Evolutionary conservation across 2,797 vertebrate genomes (phyloP), one percentile per base, ranked within the genome.

Genomic region (Muscicapa comitata): DNA sequence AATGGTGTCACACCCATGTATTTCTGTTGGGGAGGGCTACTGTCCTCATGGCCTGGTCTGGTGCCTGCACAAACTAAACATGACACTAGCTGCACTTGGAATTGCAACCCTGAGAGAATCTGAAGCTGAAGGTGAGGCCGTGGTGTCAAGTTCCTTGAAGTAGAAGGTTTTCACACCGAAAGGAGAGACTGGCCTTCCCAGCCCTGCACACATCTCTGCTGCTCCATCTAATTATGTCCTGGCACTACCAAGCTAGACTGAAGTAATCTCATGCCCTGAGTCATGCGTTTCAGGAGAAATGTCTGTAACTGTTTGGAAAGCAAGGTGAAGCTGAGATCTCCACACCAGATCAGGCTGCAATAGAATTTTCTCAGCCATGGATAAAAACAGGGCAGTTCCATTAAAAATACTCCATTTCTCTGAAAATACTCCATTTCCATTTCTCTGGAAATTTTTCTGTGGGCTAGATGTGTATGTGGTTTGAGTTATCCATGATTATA

Each of bases 131-230:
- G 76, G 43, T 53, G 67, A 51, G n/a, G 43, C 57, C 9, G 1
- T 4, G 50, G 95, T 92, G 51, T 95, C 93, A 31, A 48, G 90
- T 93, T 97, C 85, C 73, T 57, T 83, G 84, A 48, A 66, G 48
- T 38, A 0, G 5, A 88, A 84, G 70, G 82, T 84, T 94, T 81
- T 62, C 50, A 48, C 38, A 66, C 29, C 0, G 18, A 79, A 35
- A 77, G 58, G 48, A 75, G 51, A 80, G 35, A 47, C 37, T 14
- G 18, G 59, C 38, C 78, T 57, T 76, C 66, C 37, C 47, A 71
- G 18, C 73, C 66, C 25, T 11, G 14, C 81, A 42, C 76, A 25
- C 10, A 1, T 58, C 82, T 75, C 65, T 81, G 74, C 92, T 78
- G 51, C 65, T 72, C 11, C 3, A 43, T 77, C 80, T 75, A 35